phyloP scores from a whole-genome alignment of 2,113 vertebrate species.

The Dunckerocampus dactyliophorus region DNA sequence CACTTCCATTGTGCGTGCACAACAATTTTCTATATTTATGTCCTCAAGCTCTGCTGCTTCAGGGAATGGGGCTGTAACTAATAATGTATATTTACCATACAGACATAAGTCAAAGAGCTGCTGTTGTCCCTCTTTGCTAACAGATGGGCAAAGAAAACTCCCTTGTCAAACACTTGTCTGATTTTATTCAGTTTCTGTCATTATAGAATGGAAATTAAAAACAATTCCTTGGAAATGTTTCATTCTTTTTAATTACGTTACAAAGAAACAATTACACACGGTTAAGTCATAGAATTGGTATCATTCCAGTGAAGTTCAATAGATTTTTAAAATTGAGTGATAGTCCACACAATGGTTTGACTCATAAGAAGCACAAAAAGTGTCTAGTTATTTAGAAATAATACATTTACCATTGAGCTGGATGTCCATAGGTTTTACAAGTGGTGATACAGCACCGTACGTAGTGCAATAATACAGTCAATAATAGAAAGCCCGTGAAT shows the following conservation, averaged over 20 bases:
- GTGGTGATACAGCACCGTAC: too few species aligned
- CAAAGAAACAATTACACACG: not conserved
- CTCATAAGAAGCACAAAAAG: too few species aligned
- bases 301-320: not conserved
- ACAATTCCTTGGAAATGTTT: not conserved
- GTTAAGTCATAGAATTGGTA: not conserved
- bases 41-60: slow-evolving; percentile 20
- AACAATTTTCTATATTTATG: slow-evolving; percentile 68
- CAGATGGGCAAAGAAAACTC: slow-evolving; percentile 18
- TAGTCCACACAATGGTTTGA: too few species aligned
- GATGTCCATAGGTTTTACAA: too few species aligned
- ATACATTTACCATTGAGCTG: too few species aligned
- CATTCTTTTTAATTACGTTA: not conserved
- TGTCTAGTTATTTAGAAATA: too few species aligned
- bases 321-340: too few species aligned
- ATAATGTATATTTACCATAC: slow-evolving; percentile 45
- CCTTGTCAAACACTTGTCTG: slow-evolving; percentile 48
- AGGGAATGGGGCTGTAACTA: slow-evolving; percentile 22
- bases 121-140: slow-evolving; percentile 17
- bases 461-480: too few species aligned
- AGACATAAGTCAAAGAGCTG: slow-evolving; percentile 9
- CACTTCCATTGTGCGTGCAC: slow-evolving; percentile 22
- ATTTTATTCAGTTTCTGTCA: slow-evolving; percentile 63
- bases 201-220: slow-evolving; percentile 54
- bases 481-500: too few species aligned